phyloP scores from a whole-genome alignment of 1,140 invertebrate species.

The Solenopsis invicta region DNA sequence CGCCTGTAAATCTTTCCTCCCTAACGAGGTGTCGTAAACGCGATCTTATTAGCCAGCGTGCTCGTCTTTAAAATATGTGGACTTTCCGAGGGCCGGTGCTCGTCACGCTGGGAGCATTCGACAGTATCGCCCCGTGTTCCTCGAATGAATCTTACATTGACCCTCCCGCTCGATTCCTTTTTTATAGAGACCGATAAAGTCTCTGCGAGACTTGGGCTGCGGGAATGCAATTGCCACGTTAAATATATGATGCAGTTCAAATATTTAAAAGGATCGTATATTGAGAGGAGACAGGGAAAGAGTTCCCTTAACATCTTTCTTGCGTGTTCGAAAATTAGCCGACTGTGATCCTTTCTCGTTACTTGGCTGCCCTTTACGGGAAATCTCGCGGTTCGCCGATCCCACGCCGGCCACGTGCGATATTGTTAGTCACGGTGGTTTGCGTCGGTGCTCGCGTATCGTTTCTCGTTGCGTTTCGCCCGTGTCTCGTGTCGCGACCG shows the following conservation, averaged over 20 bases:
- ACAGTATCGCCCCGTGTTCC: slow-evolving; percentile 38
- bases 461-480: slow-evolving; percentile 10
- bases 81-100: slow-evolving; percentile 48
- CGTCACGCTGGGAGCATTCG: slow-evolving; percentile 52
- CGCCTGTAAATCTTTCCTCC: slow-evolving; percentile 77
- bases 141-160: slow-evolving; percentile 11
- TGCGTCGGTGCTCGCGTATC: not conserved
- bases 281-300: not conserved
- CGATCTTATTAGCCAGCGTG: slow-evolving; percentile 81
- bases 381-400: slow-evolving; percentile 25
- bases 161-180: not conserved
- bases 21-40: slow-evolving; percentile 84
- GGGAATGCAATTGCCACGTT: not conserved
- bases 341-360: not conserved
- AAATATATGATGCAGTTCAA: not conserved
- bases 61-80: slow-evolving; percentile 77
- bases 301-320: not conserved
- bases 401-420: slow-evolving; percentile 28
- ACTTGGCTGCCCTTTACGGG: slow-evolving; percentile 38
- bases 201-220: not conserved
- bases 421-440: slow-evolving; percentile 44
- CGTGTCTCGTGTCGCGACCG: not conserved
- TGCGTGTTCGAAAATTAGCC: not conserved
- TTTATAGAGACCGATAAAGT: not conserved
- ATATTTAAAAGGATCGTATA: not conserved